A percentile compares a stretch with the other conserved stretches of the same genome.
Evolutionary conservation across 2,888 invertebrate species (phyloP).

Genomic region (Caenorhabditis sp.): DNA sequence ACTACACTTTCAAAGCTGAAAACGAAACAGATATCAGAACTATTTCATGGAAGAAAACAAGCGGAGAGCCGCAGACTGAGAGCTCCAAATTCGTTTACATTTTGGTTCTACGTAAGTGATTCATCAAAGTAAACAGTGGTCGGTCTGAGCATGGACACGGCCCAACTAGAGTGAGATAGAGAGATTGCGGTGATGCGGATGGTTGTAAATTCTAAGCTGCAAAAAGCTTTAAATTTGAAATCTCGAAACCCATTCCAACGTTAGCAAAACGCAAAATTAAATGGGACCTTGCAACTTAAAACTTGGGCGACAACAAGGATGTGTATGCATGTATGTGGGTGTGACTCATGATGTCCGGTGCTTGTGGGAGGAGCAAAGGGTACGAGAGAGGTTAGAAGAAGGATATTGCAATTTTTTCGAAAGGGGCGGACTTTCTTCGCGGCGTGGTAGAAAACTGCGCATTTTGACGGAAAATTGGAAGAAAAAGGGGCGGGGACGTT

Average conservation of each 20-base stretch:
- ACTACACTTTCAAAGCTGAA: not conserved
- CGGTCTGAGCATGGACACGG: slow-evolving; percentile 37
- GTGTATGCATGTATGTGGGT: slow-evolving; percentile 5
- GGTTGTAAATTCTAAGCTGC: slow-evolving; percentile 22
- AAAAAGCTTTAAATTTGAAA: slow-evolving; percentile 12
- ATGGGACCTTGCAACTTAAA: slow-evolving; percentile 39
- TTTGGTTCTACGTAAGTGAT: slow-evolving; percentile 57
- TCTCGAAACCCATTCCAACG: not conserved
- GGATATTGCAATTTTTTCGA: slow-evolving; percentile 62
- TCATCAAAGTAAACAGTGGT: slow-evolving; percentile 61
- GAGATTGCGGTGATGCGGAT: not conserved
- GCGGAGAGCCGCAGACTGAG: slow-evolving; percentile 12
- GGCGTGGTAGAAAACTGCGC: slow-evolving; percentile 55
- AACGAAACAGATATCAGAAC: not conserved
- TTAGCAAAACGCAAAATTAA: slow-evolving; percentile 24
- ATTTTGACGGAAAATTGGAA: slow-evolving; percentile 63
- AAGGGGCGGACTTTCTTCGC: slow-evolving; percentile 49
- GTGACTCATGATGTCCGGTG: slow-evolving; percentile 58
- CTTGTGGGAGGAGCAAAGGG: slow-evolving; percentile 50
- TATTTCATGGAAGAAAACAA: not conserved
- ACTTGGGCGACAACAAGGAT: slow-evolving; percentile 42
- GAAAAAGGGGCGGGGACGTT: slow-evolving; percentile 52
- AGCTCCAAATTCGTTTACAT: slow-evolving; percentile 57
- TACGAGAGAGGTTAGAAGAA: slow-evolving; percentile 49
- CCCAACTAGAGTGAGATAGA: slow-evolving; percentile 26